phyloP scores from a whole-genome alignment of 2,797 vertebrate species.

The Eupleurogrammus muticus region DNA sequence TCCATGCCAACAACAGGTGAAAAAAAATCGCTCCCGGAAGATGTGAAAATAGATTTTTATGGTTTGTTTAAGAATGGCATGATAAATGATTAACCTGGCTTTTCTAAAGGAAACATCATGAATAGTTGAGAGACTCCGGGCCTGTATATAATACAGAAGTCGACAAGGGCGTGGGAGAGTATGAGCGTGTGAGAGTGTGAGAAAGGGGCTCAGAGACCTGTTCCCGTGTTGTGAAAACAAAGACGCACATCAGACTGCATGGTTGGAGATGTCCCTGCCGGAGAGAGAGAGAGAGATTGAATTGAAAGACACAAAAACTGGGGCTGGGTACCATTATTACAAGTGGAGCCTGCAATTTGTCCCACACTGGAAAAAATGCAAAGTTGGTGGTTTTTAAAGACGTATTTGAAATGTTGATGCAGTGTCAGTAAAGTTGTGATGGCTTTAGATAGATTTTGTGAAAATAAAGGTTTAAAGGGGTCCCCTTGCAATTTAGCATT shows the following conservation, averaged over 20 bases:
- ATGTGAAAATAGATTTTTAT: constrained; percentile 16
- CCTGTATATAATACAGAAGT: constrained; percentile 35
- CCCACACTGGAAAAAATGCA: constrained; percentile 5
- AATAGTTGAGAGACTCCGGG: constrained; percentile 52
- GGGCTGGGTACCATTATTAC: constrained; percentile 2
- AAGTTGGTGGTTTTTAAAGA: not conserved
- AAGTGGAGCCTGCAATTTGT: constrained; percentile 7
- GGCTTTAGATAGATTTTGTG: not conserved
- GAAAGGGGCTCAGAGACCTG: constrained; percentile 38
- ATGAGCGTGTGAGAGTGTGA: constrained; percentile 39
- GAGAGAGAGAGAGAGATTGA: constrained; percentile 15
- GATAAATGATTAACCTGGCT: constrained; percentile 41
- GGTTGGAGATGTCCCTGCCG: constrained; percentile 25
- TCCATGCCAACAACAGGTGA: not conserved
- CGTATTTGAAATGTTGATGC: not conserved
- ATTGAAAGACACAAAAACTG: constrained; percentile 5
- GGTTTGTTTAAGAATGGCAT: constrained; percentile 24
- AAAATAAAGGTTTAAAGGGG: not conserved
- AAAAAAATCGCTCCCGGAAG: not conserved
- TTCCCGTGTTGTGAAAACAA: constrained; percentile 60
- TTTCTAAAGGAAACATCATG: constrained; percentile 47
- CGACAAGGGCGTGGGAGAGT: constrained; percentile 30
- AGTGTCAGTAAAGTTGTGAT: not conserved
- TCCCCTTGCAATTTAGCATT: not conserved
- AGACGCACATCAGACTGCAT: constrained; percentile 32